These are phyloP conservation scores for Lineus longissimus DNA, from an alignment of 1,140 invertebrate species.

Conservation along the genomic window DNA sequence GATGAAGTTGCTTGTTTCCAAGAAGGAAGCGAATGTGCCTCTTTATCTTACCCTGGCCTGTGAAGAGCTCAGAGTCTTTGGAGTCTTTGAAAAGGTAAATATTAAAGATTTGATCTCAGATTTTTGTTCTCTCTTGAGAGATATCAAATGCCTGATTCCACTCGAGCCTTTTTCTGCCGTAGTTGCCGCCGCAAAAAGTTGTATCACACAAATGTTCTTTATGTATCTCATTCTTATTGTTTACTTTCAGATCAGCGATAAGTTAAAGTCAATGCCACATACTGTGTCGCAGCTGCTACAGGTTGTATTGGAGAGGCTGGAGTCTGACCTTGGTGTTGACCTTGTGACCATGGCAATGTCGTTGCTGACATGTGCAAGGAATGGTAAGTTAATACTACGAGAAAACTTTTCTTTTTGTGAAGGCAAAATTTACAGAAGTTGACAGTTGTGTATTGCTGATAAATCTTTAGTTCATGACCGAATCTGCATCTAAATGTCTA, in stretches of 20 bases:
- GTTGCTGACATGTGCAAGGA: conserved; percentile 41
- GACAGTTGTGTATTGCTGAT: no score
- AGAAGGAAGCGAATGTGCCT: conserved; percentile 51
- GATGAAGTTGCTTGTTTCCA: conserved; percentile 50
- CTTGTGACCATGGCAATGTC: conserved; percentile 35
- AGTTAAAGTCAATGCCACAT: conserved; percentile 46
- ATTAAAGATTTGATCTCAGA: background rate
- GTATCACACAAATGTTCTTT: no score
- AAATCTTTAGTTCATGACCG: no score
- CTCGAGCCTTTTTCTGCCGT: no score
- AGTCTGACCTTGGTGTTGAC: conserved; percentile 40
- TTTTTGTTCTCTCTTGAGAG: no score
- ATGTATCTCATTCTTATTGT: background rate
- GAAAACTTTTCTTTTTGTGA: background rate
- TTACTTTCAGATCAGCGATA: conserved; percentile 34
- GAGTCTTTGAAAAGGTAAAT: conserved; percentile 53
- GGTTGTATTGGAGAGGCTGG: conserved; percentile 41
- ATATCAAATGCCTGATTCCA: background rate
- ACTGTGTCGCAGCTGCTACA: conserved; percentile 45
- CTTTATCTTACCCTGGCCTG: conserved; percentile 53
- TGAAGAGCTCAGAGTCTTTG: conserved; percentile 53
- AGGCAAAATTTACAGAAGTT: no score
- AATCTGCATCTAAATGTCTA: no score
- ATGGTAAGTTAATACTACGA: conserved; percentile 36
- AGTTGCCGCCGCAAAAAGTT: no score